Conservation (phyloP, 1,140 invertebrate species). For the Solenopsis fugax region DNA sequence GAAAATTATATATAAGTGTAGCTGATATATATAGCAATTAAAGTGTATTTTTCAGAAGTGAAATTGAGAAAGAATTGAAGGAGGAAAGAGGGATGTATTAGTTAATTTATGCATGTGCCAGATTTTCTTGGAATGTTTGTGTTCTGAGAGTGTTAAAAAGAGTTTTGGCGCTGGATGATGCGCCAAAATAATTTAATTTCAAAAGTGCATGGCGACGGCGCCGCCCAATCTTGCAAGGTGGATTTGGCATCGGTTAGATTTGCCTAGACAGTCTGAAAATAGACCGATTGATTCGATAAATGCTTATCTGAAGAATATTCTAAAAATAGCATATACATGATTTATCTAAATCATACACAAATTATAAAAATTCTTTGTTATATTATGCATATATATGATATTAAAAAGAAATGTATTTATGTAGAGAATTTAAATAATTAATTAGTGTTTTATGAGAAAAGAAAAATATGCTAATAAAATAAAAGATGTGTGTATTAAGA, state of each 20-base stretch:
- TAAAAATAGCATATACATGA: neutral
- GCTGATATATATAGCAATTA: neutral
- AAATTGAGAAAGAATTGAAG: neutral
- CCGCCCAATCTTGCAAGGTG: conserved; percentile 47
- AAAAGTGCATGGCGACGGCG: conserved; percentile 62
- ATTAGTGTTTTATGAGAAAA: neutral
- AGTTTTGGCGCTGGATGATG: conserved; percentile 8
- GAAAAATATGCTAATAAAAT: neutral
- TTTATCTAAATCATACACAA: neutral
- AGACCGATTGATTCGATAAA: conserved; percentile 68
- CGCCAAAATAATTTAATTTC: conserved; percentile 61
- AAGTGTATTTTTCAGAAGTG: neutral
- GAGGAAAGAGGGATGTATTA: neutral
- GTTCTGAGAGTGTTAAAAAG: conserved; percentile 14
- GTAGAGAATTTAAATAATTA: neutral
- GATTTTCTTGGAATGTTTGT: conserved; percentile 15
- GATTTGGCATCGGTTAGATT: conserved; percentile 69
- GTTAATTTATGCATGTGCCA: neutral
- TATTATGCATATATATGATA: neutral
- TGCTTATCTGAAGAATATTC: conserved; percentile 34
- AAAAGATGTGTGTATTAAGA: neutral
- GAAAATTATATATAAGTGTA: conserved; percentile 13
- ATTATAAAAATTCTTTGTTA: neutral
- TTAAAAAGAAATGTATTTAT: neutral
- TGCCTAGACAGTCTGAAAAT: conserved; percentile 67